phyloP scores from a whole-genome alignment of 2,888 invertebrate species.

The Hirudinaria manillensis region DNA sequence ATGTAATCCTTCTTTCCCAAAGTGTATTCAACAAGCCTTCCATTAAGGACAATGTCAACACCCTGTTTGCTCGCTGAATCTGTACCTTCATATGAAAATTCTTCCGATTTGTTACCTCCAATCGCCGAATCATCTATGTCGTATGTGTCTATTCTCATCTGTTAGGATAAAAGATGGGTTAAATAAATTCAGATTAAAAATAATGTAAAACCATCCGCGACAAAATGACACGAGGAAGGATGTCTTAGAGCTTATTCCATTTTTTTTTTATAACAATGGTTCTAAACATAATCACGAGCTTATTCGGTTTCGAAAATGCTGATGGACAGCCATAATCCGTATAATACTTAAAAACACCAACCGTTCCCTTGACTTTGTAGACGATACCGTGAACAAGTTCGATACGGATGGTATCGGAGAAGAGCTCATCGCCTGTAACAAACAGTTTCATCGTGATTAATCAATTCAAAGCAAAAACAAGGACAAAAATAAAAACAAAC shows the following conservation, averaged over 20 bases:
- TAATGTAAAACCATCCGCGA: too few species aligned
- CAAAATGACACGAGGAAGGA: too few species aligned
- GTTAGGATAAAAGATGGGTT: slow-evolving; percentile 5
- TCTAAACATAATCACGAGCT: too few species aligned
- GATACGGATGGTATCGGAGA: slow-evolving; percentile 88
- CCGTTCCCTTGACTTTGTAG: slow-evolving; percentile 39
- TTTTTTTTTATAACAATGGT: too few species aligned
- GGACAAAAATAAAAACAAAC: slow-evolving; percentile 18
- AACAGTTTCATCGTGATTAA: not conserved
- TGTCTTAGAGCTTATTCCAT: too few species aligned
- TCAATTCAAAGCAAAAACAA: not conserved
- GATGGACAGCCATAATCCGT: too few species aligned
- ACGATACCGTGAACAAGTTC: slow-evolving; percentile 71
- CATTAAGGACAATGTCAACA: slow-evolving; percentile 86
- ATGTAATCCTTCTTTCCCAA: slow-evolving; percentile 71
- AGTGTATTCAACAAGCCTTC: slow-evolving; percentile 75
- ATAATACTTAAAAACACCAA: slow-evolving; percentile 39
- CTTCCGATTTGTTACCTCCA: slow-evolving; percentile 89
- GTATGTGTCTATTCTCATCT: slow-evolving; percentile 40
- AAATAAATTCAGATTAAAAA: slow-evolving; percentile 23
- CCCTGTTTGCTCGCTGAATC: slow-evolving; percentile 74
- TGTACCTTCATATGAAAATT: slow-evolving; percentile 63
- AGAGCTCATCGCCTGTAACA: slow-evolving; percentile 85
- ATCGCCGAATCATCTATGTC: slow-evolving; percentile 59
- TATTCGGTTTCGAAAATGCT: too few species aligned